Conservation (phyloP, 2,113 vertebrate genomes). For the Agelaius tricolor region DNA sequence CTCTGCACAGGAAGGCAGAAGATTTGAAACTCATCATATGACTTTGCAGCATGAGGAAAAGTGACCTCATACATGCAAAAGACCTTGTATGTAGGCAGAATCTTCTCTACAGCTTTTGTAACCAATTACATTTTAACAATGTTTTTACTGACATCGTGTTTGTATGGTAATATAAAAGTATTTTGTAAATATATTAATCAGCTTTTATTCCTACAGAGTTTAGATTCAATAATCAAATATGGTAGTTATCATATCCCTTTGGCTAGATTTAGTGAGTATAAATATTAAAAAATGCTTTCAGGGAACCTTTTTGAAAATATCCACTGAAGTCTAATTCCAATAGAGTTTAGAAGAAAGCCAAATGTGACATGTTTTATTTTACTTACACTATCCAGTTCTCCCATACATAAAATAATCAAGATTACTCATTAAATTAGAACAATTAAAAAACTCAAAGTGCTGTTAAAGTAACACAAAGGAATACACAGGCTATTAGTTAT, state of each 20-base stretch:
- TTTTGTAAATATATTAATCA: neutral
- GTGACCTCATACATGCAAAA: neutral
- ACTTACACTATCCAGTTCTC: neutral
- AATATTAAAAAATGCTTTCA: neutral
- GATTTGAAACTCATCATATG: neutral
- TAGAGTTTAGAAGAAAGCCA: neutral
- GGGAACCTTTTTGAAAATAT: neutral
- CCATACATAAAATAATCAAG: neutral
- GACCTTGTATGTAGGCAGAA: accelerated
- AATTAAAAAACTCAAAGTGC: neutral
- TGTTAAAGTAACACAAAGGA: neutral
- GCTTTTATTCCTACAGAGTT: neutral
- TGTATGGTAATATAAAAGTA: neutral
- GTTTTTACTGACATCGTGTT: neutral
- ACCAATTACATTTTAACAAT: neutral
- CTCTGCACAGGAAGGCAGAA: neutral
- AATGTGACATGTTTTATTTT: neutral
- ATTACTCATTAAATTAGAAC: neutral
- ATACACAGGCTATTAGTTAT: slow-evolving; percentile 73
- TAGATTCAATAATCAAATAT: neutral
- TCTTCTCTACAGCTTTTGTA: neutral
- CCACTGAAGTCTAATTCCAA: neutral
- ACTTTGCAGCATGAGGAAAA: neutral
- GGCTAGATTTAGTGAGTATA: neutral
- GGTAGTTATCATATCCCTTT: neutral